These are phyloP conservation scores for Linnaemya vulpina DNA, from an alignment of 2,888 invertebrate genomes.

Conservation along the genomic window DNA sequence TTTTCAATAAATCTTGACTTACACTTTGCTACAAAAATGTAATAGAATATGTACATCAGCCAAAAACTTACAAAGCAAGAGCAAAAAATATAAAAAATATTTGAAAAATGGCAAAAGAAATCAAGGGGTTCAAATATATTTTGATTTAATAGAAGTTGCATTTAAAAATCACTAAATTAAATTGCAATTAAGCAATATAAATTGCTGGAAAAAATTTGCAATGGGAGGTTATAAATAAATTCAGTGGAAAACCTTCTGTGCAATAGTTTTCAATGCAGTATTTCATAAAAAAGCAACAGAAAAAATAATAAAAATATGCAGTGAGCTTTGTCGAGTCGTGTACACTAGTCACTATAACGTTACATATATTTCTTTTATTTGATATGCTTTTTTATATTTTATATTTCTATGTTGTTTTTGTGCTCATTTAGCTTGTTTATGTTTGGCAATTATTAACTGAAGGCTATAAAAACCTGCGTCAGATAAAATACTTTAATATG, in stretches of 20 bases:
- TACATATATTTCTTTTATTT: no score
- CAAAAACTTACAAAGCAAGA: background rate
- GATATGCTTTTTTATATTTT: no score
- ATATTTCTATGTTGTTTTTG: no score
- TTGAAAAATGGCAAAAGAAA: background rate
- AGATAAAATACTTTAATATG: no score
- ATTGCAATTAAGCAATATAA: constrained; percentile 73
- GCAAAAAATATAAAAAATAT: constrained; percentile 2
- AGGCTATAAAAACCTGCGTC: no score
- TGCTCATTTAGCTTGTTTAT: no score
- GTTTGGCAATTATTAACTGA: no score
- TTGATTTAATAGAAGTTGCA: constrained; percentile 48
- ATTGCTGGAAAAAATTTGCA: constrained; percentile 18
- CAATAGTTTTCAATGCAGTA: background rate
- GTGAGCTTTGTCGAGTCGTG: no score
- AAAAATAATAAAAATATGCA: no score
- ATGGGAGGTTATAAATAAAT: constrained; percentile 28
- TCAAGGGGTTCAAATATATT: constrained; percentile 33
- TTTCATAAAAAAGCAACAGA: background rate
- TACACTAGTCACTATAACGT: no score
- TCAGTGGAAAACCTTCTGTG: constrained; percentile 6
- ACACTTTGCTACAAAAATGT: background rate
- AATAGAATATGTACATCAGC: background rate
- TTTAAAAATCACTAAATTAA: constrained; percentile 73
- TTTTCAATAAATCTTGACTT: constrained; percentile 35